phyloP scores from a whole-genome alignment of 2,113 vertebrate species.

The Periophthalmus modestus region DNA sequence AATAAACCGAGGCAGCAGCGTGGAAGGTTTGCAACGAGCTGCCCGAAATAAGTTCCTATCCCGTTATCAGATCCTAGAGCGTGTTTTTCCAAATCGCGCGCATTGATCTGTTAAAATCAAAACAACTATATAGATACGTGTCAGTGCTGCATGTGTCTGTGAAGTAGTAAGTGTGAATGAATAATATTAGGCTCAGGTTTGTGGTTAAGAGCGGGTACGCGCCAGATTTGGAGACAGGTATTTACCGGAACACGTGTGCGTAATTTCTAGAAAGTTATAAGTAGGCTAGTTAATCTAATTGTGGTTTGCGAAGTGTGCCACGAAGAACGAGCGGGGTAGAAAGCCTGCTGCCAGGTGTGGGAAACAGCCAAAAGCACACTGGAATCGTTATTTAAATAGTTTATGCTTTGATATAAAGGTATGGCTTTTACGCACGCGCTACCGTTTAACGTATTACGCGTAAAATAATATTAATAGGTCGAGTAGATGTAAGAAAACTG shows the following conservation, averaged over 20 bases:
- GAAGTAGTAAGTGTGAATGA: not conserved
- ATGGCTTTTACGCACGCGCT: not conserved
- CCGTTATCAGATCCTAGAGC: not conserved
- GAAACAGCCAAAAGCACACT: not conserved
- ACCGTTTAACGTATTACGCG: not conserved
- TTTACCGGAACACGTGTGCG: constrained; percentile 7
- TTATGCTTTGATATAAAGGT: not conserved
- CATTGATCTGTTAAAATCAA: not conserved
- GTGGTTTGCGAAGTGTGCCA: not conserved
- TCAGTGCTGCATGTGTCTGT: not conserved
- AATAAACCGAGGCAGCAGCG: constrained; percentile 12
- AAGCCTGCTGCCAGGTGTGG: not conserved
- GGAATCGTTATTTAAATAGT: not conserved
- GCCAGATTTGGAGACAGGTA: constrained; percentile 2
- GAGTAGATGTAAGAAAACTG: too few species aligned
- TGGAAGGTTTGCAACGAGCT: not conserved
- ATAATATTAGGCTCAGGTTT: not conserved
- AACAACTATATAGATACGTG: not conserved
- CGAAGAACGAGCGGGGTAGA: not conserved
- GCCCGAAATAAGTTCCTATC: not conserved
- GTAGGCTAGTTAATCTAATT: constrained; percentile 3
- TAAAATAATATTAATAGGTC: too few species aligned
- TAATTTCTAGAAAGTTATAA: constrained; percentile 10
- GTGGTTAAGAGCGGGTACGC: not conserved
- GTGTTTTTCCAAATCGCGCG: too few species aligned